Conservation (phyloP, 1,140 invertebrate species). For the Solenopsis fugax region DNA sequence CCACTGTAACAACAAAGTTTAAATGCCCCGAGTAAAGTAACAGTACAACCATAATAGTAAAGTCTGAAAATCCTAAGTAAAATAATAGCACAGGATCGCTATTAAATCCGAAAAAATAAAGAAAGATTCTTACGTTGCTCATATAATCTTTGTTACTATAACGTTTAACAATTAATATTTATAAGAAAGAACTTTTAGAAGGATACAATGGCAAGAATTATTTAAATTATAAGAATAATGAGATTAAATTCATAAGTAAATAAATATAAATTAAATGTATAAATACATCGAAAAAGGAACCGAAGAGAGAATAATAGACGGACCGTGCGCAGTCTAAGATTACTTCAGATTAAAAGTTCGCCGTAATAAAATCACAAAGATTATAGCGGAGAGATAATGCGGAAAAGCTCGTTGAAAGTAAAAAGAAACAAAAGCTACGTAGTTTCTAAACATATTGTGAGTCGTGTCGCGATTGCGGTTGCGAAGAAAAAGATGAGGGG, state of each 20-base stretch:
- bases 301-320: neutral
- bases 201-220: neutral
- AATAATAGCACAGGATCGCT: neutral
- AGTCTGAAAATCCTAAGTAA: neutral
- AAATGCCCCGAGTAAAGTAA: conserved; percentile 6
- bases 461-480: conserved; percentile 24
- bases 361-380: conserved; percentile 46
- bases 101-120: neutral
- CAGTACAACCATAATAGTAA: neutral
- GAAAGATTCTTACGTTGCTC: neutral
- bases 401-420: conserved; percentile 21
- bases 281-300: neutral
- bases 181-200: neutral
- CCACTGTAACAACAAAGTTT: conserved; percentile 23
- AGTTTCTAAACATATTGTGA: conserved; percentile 28
- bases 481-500: conserved; percentile 7
- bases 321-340: neutral
- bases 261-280: neutral
- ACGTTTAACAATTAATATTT: neutral
- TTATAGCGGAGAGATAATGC: conserved; percentile 19
- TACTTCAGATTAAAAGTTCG: conserved; percentile 45
- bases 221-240: conserved; percentile 12
- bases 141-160: neutral
- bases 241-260: neutral
- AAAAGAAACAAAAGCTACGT: neutral